Conservation (phyloP, 2,797 vertebrate species). For the Phoxinus dragarum region DNA sequence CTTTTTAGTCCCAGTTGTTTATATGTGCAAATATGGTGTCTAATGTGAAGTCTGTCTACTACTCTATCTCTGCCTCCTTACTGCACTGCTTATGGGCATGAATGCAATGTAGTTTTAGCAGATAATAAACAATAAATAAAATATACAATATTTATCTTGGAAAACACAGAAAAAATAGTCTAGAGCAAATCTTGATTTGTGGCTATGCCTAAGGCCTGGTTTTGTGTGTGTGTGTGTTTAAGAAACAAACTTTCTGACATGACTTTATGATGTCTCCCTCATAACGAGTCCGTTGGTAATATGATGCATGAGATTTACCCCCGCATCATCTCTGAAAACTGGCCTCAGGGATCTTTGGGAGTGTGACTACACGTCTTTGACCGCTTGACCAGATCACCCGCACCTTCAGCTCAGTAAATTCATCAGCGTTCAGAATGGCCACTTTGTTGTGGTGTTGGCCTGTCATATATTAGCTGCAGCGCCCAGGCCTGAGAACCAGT, state of each 20-base stretch:
- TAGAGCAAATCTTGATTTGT: neutral
- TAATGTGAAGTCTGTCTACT: neutral
- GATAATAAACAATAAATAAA: no score
- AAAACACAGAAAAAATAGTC: no score
- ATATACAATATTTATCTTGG: no score
- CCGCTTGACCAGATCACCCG: slow-evolving; percentile 55
- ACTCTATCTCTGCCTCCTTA: neutral
- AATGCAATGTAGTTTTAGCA: neutral
- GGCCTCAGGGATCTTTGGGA: slow-evolving; percentile 43
- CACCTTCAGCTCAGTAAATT: slow-evolving; percentile 56
- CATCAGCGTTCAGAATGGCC: slow-evolving; percentile 56
- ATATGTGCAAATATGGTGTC: neutral
- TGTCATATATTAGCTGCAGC: slow-evolving; percentile 56
- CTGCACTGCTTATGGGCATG: neutral
- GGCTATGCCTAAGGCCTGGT: neutral
- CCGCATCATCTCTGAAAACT: slow-evolving; percentile 25
- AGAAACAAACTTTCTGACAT: neutral
- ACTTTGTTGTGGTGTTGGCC: slow-evolving; percentile 55
- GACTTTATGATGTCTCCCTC: neutral
- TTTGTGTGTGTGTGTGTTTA: neutral
- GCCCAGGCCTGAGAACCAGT: slow-evolving; percentile 45
- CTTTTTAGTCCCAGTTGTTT: neutral
- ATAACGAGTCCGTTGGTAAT: neutral
- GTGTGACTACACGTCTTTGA: slow-evolving; percentile 42
- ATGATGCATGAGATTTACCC: slow-evolving; percentile 42